Percentiles rank a stretch among this genome's conserved stretches.
Conservation (phyloP, 1,140 invertebrate species). For the Tetraneura akinire region DNA sequence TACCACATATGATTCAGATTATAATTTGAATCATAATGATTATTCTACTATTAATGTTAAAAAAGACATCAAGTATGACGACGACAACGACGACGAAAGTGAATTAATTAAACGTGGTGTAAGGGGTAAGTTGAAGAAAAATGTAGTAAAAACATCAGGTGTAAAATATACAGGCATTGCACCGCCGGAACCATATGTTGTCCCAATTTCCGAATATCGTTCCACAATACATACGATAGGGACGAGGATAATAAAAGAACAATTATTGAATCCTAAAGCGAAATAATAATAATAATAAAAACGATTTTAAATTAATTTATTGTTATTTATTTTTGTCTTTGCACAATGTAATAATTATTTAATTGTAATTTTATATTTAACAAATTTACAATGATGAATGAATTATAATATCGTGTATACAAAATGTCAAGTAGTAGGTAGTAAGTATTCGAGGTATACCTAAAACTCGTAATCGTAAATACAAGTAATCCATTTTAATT, state of each 20-base stretch:
- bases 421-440: no score
- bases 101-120: background rate
- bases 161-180: conserved; percentile 10
- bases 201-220: conserved; percentile 18
- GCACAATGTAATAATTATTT: no score
- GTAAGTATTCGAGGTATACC: no score
- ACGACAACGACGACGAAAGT: background rate
- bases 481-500: no score
- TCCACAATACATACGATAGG: conserved; percentile 19
- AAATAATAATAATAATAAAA: background rate
- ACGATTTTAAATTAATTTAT: no score
- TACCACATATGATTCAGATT: conserved; percentile 6
- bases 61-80: background rate
- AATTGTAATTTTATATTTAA: no score
- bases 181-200: background rate
- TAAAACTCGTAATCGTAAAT: no score
- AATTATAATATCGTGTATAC: no score
- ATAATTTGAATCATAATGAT: background rate
- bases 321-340: no score
- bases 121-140: background rate
- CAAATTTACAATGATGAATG: no score
- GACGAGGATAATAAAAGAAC: conserved; percentile 6
- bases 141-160: background rate
- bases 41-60: background rate
- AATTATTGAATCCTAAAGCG: conserved; percentile 3